A percentile compares a stretch with the other conserved stretches of the same genome.
Conservation (phyloP, 2,797 vertebrate genomes). For the Karalla daura region DNA sequence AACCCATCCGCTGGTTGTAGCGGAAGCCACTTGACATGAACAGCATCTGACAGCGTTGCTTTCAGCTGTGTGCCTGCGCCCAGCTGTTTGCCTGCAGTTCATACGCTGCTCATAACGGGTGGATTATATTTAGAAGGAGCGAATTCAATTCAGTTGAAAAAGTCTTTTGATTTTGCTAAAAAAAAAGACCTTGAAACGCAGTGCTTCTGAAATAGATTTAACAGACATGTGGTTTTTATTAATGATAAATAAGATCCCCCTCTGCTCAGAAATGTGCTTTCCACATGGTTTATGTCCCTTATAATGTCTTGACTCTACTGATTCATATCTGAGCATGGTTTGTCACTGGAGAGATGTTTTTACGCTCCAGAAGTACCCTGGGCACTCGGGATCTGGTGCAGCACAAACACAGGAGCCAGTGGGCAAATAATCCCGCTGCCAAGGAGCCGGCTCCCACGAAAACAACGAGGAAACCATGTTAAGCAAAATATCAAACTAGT, state of each 20-base stretch:
- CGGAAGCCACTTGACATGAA: constrained; percentile 33
- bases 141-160: constrained; percentile 10
- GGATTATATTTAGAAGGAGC: constrained; percentile 13
- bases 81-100: constrained; percentile 48
- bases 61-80: constrained; percentile 6
- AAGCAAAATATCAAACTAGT: no score
- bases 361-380: no score
- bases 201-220: constrained; percentile 7
- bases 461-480: no score
- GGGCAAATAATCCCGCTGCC: no score
- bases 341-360: no score
- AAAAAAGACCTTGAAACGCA: neutral
- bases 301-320: no score
- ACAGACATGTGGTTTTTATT: neutral
- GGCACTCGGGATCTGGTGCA: no score
- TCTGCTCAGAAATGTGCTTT: no score
- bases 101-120: constrained; percentile 4
- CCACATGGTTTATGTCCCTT: no score
- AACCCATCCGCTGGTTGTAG: neutral
- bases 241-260: neutral
- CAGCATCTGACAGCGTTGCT: constrained; percentile 16
- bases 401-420: no score
- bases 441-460: no score
- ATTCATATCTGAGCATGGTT: no score
- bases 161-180: constrained; percentile 11